Evolutionary conservation across 2,797 vertebrate species (phyloP), one percentile per base, ranked within the genome.

Genomic region (Crenichthys baileyi): DNA sequence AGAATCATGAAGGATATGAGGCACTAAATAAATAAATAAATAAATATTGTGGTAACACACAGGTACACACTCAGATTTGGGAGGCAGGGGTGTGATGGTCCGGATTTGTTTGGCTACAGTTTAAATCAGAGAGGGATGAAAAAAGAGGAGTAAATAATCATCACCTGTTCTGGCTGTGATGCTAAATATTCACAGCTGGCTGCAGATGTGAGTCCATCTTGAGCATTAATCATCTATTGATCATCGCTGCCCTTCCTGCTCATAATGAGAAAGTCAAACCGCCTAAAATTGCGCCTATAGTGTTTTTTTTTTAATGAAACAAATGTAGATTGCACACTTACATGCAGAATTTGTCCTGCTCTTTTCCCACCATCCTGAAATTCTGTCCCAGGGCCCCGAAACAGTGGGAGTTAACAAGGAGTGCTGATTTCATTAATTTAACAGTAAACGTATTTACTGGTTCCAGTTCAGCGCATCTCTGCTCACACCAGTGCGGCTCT

Each of bases 251-350:
- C 88, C 91, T 90, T 91, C 90, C 87, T 80, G 85, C 89, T 91
- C 91, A 89, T 93, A 88, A 93, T 90, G 91, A 94, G 90, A 90
- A 92, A 90, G 90, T 91, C 91, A 90, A 92, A 84, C 77, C 78
- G 80, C 80, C 87, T 86, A 85, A 90, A 87, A 86, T 87, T 78
- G 85, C 60, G 80, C 83, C 75, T 80, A 36, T 67, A 55, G 80
- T 81, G 82, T 70, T 83, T 77, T 56, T 22, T 46, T 50, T 8
- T 3, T 13, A 29, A 29, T 60, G 58, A 60, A 60, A 29, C 26
- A 24, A 29, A 26, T 5, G 16, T 3, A 16, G 26, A 12, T 13
- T 60, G 58, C 58, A 29, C 58, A 60, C 58, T 60, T 60, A 6
- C 58, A 60, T 60, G 11, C 58, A 60, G 15, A 60, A 29, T 15